A percentile compares a stretch with the other conserved stretches of the same genome.
These are phyloP conservation scores for Noctuana brunneofusca DNA, from an alignment of 2,888 invertebrate species.

Conservation along the genomic window DNA sequence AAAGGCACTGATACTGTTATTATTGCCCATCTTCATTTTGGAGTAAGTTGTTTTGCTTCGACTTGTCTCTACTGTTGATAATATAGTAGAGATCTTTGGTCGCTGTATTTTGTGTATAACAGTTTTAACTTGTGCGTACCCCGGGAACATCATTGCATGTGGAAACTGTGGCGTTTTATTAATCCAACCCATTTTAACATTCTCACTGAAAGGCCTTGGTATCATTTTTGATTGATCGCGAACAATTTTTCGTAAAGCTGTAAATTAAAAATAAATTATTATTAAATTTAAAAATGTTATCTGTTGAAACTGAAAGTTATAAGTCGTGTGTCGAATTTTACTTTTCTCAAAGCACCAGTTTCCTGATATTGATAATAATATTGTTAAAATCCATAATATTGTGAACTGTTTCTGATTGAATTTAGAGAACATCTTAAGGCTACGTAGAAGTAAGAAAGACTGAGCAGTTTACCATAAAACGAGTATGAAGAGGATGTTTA, in stretches of 20 bases:
- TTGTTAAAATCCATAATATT: neutral
- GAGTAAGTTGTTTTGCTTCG: slow-evolving; percentile 50
- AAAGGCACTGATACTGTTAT: slow-evolving; percentile 41
- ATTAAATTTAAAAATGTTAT: neutral
- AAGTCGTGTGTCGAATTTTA: slow-evolving; percentile 41
- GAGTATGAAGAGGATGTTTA: slow-evolving; percentile 46
- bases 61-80: slow-evolving; percentile 52
- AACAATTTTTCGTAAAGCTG: slow-evolving; percentile 73
- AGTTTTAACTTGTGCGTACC: slow-evolving; percentile 51
- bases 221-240: slow-evolving; percentile 74
- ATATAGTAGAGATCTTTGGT: slow-evolving; percentile 57
- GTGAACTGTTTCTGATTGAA: neutral
- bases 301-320: neutral
- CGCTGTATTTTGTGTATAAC: slow-evolving; percentile 53
- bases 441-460: neutral
- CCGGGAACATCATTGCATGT: slow-evolving; percentile 47
- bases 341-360: slow-evolving; percentile 63
- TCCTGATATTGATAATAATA: slow-evolving; percentile 18
- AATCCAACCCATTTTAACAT: slow-evolving; percentile 36
- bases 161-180: slow-evolving; percentile 39
- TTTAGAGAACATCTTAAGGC: slow-evolving; percentile 21
- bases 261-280: slow-evolving; percentile 40
- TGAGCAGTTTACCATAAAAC: neutral
- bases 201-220: slow-evolving; percentile 65
- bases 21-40: slow-evolving; percentile 46